phyloP scores from a whole-genome alignment of 2,113 vertebrate species.

The Melanerpes aurifrons region DNA sequence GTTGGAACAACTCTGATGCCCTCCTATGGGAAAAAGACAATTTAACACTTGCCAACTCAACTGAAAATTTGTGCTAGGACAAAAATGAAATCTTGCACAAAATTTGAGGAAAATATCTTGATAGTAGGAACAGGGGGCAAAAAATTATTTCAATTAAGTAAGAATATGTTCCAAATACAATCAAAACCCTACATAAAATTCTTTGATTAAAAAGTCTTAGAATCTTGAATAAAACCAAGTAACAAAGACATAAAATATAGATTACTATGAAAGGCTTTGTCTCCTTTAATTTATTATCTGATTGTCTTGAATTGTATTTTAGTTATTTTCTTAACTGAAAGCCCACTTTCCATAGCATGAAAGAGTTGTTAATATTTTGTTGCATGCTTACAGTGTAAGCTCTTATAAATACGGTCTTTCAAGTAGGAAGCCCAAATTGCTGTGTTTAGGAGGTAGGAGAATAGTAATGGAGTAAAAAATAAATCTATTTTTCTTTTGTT shows the following conservation, averaged over 20 bases:
- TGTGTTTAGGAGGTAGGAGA: neutral
- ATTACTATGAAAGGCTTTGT: neutral
- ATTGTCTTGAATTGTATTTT: neutral
- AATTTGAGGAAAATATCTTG: neutral
- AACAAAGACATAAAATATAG: neutral
- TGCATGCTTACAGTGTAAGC: neutral
- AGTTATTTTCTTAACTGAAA: neutral
- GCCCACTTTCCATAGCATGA: neutral
- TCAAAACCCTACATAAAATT: neutral
- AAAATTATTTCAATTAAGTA: neutral
- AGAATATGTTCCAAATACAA: neutral
- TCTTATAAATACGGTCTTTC: neutral
- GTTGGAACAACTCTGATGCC: conserved; percentile 73
- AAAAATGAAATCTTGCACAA: neutral
- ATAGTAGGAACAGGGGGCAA: neutral
- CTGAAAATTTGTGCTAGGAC: neutral
- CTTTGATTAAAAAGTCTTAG: neutral
- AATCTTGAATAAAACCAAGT: neutral
- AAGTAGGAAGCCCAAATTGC: neutral
- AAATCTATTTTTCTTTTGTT: neutral
- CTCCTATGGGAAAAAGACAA: conserved; percentile 74
- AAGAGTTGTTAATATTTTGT: neutral
- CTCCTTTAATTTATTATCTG: neutral
- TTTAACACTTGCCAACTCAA: conserved; percentile 24
- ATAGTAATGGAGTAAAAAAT: neutral